Percentiles rank a stretch among this genome's conserved stretches.
Conservation (phyloP, 2,113 vertebrate genomes). For the Probosciger aterrimus region DNA sequence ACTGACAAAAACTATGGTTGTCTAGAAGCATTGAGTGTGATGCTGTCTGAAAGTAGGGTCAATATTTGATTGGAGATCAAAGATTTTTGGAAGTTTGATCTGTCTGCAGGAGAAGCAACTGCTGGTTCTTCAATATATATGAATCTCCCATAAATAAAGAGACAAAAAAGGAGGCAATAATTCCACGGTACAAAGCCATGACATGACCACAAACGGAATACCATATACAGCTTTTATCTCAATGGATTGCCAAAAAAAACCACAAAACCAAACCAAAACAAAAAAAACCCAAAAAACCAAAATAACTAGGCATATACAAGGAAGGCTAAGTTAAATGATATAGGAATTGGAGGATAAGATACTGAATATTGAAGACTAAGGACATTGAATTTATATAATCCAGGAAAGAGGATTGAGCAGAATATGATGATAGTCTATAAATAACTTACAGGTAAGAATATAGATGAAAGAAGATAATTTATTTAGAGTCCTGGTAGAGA, state of each 20-base stretch:
- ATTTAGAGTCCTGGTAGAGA: not conserved
- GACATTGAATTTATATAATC: constrained; percentile 31
- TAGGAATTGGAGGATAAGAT: not conserved
- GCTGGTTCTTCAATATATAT: not conserved
- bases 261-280: too few relatives aligned
- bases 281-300: not conserved
- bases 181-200: not conserved
- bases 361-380: not conserved
- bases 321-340: not conserved
- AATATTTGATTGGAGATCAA: not conserved
- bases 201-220: not conserved
- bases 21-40: accelerated
- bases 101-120: not conserved
- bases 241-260: not conserved
- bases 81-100: not conserved
- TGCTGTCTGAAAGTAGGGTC: not conserved
- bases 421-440: constrained; percentile 36
- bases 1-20: not conserved
- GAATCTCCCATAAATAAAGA: not conserved
- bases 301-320: not conserved
- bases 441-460: constrained; percentile 44
- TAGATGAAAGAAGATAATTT: constrained; percentile 46
- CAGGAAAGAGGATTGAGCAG: constrained; percentile 45
- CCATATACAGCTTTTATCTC: not conserved
- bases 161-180: not conserved